Evolutionary conservation across 2,888 invertebrate genomes (phyloP), one percentile per base, ranked within the genome.

Genomic region (Agrochola lota): DNA sequence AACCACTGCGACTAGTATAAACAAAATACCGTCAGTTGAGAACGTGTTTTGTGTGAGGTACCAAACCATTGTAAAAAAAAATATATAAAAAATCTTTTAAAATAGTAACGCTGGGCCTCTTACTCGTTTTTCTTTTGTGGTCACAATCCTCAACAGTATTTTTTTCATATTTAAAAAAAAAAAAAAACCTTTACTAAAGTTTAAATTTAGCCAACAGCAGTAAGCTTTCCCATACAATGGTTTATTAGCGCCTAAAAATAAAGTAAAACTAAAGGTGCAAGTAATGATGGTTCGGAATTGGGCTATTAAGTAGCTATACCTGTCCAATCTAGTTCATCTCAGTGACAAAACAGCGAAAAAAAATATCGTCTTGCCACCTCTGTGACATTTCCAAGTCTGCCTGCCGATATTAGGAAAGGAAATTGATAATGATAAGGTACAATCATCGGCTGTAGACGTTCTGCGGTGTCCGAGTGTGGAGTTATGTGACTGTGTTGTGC

Each of bases 351-450:
- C 7, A 17, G n/a, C 23, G 5, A 57, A 40, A 62, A 62, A 62
- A 7, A n/a, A 15, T 0, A 52, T 0, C 20, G 0, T 26, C 2
- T 63, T 69, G 71, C 11, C 83, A 57, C 5, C 17, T 88, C 88
- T 87, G 75, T 8, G 15, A n/a, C 2, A 62, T 81, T 79, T 6
- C 0, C 59, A 71, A 30, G 35, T 74, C 89, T 87, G 23, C 5
- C 1, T 40, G 69, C 77, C 85, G 78, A 88, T 87, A 79, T 81
- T 82, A 62, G 62, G 66, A 79, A 84, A 84, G 83, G 84, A 81
- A 84, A 85, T 52, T 67, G 89, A 88, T 86, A 85, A 74, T 63
- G 87, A 88, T 87, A 88, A 80, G 74, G 57, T 9, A 2, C 55
- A 79, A 60, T 64, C 64, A 69, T 74, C 12, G 64, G 0, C 60